phyloP scores from a whole-genome alignment of 2,797 vertebrate species.

The Phyllotis vaccarum region DNA sequence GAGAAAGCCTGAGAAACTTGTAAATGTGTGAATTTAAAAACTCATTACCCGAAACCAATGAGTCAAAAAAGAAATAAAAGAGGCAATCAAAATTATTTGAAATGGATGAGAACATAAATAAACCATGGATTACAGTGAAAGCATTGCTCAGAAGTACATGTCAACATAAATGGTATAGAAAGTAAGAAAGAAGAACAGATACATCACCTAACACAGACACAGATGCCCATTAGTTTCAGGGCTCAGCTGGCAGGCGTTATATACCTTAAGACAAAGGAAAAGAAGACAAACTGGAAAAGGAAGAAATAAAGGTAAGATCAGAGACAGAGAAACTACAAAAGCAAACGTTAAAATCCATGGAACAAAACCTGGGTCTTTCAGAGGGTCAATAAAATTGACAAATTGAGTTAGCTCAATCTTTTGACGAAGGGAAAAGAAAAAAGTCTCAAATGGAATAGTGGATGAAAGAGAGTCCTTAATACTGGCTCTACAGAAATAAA shows the following conservation, averaged over 20 bases:
- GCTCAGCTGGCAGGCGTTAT: background rate
- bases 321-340: background rate
- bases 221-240: background rate
- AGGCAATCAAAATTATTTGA: background rate
- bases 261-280: background rate
- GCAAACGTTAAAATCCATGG: background rate
- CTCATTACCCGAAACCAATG: background rate
- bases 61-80: background rate
- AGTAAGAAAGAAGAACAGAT: background rate
- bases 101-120: background rate
- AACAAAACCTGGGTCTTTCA: background rate
- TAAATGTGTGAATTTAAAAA: background rate
- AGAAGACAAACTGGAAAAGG: background rate
- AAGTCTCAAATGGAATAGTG: background rate
- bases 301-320: background rate
- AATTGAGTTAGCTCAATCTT: background rate
- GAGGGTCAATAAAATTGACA: background rate
- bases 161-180: background rate
- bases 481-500: background rate
- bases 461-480: background rate
- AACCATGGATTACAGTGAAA: background rate
- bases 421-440: background rate
- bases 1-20: background rate
- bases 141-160: background rate
- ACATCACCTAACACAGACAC: background rate